Conservation (phyloP, 2,113 vertebrate genomes). For the Grallaria varia region DNA sequence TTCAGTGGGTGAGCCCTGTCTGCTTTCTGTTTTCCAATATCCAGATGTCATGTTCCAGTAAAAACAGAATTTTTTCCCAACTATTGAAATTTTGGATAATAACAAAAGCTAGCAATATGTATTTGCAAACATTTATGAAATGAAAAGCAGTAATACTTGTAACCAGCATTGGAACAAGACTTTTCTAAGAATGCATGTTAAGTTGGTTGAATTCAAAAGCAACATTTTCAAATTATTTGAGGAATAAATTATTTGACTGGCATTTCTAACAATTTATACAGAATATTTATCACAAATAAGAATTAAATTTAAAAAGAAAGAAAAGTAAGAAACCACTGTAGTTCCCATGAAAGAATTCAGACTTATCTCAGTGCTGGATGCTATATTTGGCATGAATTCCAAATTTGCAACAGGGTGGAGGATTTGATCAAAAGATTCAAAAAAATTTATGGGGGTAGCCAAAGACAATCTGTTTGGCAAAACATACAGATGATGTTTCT, state of each 20-base stretch:
- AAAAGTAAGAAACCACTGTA: neutral
- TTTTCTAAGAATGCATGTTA: neutral
- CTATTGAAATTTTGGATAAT: neutral
- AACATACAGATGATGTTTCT: slow-evolving; percentile 39
- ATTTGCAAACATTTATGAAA: neutral
- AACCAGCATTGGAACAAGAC: neutral
- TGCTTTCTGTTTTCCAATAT: neutral
- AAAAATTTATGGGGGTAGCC: slow-evolving; percentile 60
- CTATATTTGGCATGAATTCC: slow-evolving; percentile 53
- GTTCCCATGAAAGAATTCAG: slow-evolving; percentile 57
- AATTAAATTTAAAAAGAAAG: neutral
- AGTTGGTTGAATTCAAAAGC: neutral
- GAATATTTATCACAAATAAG: neutral
- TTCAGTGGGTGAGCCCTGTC: neutral
- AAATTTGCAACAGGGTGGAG: slow-evolving; percentile 61
- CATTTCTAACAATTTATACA: neutral
- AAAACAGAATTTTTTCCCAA: neutral
- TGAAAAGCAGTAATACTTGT: neutral
- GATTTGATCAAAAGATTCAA: slow-evolving; percentile 66
- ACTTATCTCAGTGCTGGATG: slow-evolving; percentile 65
- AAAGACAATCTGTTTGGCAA: slow-evolving; percentile 70
- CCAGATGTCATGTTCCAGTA: neutral
- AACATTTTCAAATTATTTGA: neutral
- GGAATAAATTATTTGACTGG: slow-evolving; percentile 2
- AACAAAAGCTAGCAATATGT: neutral